phyloP scores from a whole-genome alignment of 2,797 vertebrate genomes.

The Petrocephalus schoutedeni region DNA sequence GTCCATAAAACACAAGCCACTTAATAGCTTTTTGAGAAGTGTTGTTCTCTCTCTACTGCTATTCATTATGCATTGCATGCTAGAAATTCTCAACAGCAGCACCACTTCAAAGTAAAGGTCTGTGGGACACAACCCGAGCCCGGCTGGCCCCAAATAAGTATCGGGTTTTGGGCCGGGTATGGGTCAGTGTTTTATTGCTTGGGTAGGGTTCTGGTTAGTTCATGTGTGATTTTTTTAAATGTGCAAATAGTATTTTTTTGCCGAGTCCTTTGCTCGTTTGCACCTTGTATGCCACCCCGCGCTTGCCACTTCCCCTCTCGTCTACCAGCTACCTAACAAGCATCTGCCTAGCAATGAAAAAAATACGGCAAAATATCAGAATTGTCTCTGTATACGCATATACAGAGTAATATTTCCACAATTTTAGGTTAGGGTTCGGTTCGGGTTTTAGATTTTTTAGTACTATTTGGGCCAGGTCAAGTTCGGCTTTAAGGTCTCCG shows the following conservation, averaged over 20 bases:
- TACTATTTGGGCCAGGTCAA: neutral
- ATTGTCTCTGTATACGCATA: neutral
- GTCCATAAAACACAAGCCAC: neutral
- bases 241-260: too few relatives aligned
- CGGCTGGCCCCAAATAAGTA: neutral
- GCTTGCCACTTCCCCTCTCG: neutral
- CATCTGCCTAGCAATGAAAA: neutral
- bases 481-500: neutral
- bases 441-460: neutral
- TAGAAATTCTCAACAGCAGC: neutral
- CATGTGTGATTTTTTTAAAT: too few relatives aligned
- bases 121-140: neutral
- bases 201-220: too few relatives aligned
- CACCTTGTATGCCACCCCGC: too few relatives aligned
- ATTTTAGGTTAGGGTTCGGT: neutral
- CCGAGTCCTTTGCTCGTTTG: too few relatives aligned
- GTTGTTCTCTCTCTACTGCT: neutral
- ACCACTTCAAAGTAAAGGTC: neutral
- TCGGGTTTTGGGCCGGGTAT: neutral
- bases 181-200: neutral
- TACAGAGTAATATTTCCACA: neutral
- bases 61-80: neutral
- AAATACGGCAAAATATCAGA: neutral
- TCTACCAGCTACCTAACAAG: neutral
- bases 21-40: neutral